Evolutionary conservation across 2,888 invertebrate species (phyloP).

Genomic region (Sarcophaga rosellei): DNA sequence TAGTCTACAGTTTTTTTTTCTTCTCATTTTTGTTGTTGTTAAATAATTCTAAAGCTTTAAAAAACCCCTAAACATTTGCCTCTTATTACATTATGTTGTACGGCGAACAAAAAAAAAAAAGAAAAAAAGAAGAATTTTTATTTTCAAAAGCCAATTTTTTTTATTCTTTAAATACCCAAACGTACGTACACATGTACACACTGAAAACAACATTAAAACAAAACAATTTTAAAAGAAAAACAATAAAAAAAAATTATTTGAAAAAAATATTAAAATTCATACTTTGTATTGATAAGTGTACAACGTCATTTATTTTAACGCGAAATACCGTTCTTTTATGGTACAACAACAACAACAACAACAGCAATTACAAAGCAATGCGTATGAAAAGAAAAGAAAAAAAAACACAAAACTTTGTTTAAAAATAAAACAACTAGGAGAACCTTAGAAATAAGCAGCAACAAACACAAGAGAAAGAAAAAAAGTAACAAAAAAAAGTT

Average conservation of each 20-base stretch:
- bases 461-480: conserved; percentile 38
- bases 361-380: neutral
- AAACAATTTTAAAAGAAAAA: conserved; percentile 36
- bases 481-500: neutral
- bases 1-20: too few relatives aligned
- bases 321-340: conserved; percentile 68
- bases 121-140: neutral
- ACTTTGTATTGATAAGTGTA: conserved; percentile 60
- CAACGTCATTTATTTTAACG: conserved; percentile 64
- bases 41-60: neutral
- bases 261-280: conserved; percentile 64
- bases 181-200: conserved; percentile 41
- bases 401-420: conserved; percentile 20
- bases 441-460: conserved; percentile 6
- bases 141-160: conserved; percentile 37
- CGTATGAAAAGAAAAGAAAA: neutral
- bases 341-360: conserved; percentile 23
- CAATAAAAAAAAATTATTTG: neutral
- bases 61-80: neutral
- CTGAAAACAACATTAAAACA: too few relatives aligned
- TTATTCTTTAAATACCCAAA: conserved; percentile 51
- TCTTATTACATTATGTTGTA: conserved; percentile 12
- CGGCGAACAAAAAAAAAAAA: conserved; percentile 13
- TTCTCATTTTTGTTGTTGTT: neutral
- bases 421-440: conserved; percentile 18